phyloP scores from a whole-genome alignment of 2,888 invertebrate species.

The Dolomedes plantarius region DNA sequence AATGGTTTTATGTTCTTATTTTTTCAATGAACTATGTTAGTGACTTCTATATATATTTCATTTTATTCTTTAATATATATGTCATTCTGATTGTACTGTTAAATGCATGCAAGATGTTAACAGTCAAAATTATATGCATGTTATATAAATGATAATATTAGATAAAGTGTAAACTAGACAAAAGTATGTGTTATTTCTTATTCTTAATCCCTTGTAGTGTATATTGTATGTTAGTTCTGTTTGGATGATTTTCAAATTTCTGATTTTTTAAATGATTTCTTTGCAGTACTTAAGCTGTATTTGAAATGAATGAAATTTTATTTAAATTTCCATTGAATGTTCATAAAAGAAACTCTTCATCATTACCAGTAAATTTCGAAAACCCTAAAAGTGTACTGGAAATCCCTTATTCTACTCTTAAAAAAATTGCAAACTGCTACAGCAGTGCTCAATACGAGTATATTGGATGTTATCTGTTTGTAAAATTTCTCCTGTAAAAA shows the following conservation, averaged over 20 bases:
- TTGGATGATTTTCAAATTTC: background rate
- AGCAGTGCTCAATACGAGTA: background rate
- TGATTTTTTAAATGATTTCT: background rate
- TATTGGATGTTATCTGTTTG: slow-evolving; percentile 15
- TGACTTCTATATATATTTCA: background rate
- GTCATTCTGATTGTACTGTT: background rate
- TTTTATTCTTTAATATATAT: background rate
- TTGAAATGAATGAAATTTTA: background rate
- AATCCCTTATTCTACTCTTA: background rate
- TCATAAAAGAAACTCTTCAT: too few species aligned
- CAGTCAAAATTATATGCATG: slow-evolving; percentile 12
- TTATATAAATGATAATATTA: slow-evolving; percentile 1
- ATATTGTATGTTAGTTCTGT: background rate
- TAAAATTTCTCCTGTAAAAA: slow-evolving; percentile 1
- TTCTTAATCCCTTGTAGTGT: background rate
- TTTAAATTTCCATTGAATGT: background rate
- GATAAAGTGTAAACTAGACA: background rate
- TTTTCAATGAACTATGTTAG: background rate
- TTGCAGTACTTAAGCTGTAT: background rate
- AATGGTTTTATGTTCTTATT: background rate
- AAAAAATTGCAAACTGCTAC: background rate
- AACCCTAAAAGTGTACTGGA: too few species aligned
- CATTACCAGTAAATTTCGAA: too few species aligned
- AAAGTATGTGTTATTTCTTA: background rate
- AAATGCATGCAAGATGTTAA: slow-evolving; percentile 6